Evolutionary conservation across 2,888 invertebrate species (phyloP).

Genomic region (Cataglyphis livida): DNA sequence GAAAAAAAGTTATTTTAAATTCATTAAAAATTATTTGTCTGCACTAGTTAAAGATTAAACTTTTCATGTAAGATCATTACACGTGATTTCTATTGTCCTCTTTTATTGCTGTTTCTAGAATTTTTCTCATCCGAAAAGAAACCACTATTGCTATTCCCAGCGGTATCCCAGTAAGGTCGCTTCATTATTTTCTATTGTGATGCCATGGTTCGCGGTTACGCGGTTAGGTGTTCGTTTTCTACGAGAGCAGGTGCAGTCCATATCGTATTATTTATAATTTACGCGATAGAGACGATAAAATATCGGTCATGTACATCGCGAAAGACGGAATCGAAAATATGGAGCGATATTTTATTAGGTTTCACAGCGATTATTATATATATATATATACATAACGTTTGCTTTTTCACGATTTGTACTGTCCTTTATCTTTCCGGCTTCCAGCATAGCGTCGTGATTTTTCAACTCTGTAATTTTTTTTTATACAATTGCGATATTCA

Average conservation of each 20-base stretch:
- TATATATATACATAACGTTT: neutral
- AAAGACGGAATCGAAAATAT: constrained; percentile 33
- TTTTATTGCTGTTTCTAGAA: neutral
- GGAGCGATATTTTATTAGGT: constrained; percentile 35
- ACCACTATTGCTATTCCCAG: constrained; percentile 16
- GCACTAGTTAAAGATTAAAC: neutral
- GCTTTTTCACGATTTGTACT: neutral
- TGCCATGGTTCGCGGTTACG: constrained; percentile 42
- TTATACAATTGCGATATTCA: neutral
- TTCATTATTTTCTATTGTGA: constrained; percentile 50
- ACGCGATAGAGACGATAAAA: constrained; percentile 38
- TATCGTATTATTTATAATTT: constrained; percentile 51
- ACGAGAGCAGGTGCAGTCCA: constrained; percentile 39
- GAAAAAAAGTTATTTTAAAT: constrained; percentile 2
- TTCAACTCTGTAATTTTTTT: neutral
- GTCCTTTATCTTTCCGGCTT: neutral
- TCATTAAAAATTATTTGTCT: neutral
- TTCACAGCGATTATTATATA: constrained; percentile 5
- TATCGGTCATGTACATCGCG: neutral
- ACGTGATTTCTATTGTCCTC: neutral
- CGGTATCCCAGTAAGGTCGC: constrained; percentile 12
- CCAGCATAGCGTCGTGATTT: neutral
- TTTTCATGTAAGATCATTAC: neutral
- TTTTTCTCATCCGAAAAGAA: constrained; percentile 18
- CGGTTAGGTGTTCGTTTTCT: constrained; percentile 33